Base-by-base conservation (phyloP, 2,888 invertebrate genomes). In the Eubasilissa splendida region DNA sequence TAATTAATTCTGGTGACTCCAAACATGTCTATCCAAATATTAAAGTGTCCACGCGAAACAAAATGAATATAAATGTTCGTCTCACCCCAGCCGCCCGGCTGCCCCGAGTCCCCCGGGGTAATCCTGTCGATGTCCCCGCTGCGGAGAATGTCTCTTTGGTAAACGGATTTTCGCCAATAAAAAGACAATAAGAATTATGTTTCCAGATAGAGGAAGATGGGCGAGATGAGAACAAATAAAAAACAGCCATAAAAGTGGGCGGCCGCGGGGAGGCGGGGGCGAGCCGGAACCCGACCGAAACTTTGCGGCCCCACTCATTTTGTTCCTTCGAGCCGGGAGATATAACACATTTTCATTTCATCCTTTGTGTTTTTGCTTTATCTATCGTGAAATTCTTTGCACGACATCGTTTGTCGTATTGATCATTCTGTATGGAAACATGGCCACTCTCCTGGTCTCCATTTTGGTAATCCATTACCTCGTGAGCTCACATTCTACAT, bases 311-410 rank as follows among this genome's bases (percentile, higher is more conserved):
- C 81, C 79, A 81, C 81, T 83, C 81, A 76, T 80, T 81, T 80
- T 78, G 80, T 78, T 83, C 77, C 78, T 83, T 60, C 53, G 79
- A 79, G 79, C 82, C 77, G 80, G 74, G 77, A 77, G 77, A 73
- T 76, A 76, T 70, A 53, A 70, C 58, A 70, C 74, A 77, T 79
- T 82, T 82, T 79, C 76, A 73, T 76, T 80, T 59, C 73, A 59
- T 80, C 77, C 78, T 77, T 73, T 80, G 81, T 90, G 90, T 90
- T 90, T 90, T 90, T 90, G 89, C 88, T 91, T 90, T 90, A 90
- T 90, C 90, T 87, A 86, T 88, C 90, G 90, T 91, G 89, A 89
- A 91, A 79, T 79, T 68, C 65, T 74, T 79, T 66, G 10, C 22
- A 65, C 31, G 79, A 75, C 63, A 75, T 31, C 12, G 14, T 75